These are phyloP conservation scores for Lithophane semibrunnea DNA, from an alignment of 2,888 invertebrate genomes.

Conservation along the genomic window DNA sequence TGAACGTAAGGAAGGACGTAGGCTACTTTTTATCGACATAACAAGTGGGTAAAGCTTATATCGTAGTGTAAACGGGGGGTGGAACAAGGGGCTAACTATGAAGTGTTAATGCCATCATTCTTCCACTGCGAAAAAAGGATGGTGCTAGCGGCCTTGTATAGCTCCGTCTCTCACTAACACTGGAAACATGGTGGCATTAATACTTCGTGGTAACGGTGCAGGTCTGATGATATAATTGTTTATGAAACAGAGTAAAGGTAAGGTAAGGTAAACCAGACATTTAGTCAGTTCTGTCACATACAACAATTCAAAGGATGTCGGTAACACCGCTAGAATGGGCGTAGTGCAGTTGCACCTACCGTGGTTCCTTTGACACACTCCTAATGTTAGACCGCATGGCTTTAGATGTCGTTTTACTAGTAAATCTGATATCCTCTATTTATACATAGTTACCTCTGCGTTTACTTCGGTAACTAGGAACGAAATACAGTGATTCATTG, in stretches of 20 bases:
- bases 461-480: conserved; percentile 15
- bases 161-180: too few species aligned
- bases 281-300: neutral
- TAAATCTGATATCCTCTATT: conserved; percentile 19
- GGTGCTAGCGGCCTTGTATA: too few species aligned
- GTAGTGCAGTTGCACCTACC: neutral
- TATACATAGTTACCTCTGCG: conserved; percentile 21
- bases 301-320: neutral
- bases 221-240: neutral
- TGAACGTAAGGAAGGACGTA: too few species aligned
- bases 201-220: too few species aligned
- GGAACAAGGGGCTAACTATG: too few species aligned
- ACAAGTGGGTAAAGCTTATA: neutral
- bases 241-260: neutral
- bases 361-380: conserved; percentile 21
- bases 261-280: neutral
- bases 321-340: neutral
- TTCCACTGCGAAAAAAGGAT: too few species aligned
- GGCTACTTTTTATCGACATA: too few species aligned
- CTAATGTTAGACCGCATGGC: conserved; percentile 1
- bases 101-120: too few species aligned
- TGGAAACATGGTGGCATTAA: too few species aligned
- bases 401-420: conserved; percentile 6
- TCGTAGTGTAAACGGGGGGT: too few species aligned
- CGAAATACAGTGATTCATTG: conserved; percentile 24